These are phyloP conservation scores for Columba janthina DNA, from an alignment of 2,113 vertebrate species.

Conservation along the genomic window DNA sequence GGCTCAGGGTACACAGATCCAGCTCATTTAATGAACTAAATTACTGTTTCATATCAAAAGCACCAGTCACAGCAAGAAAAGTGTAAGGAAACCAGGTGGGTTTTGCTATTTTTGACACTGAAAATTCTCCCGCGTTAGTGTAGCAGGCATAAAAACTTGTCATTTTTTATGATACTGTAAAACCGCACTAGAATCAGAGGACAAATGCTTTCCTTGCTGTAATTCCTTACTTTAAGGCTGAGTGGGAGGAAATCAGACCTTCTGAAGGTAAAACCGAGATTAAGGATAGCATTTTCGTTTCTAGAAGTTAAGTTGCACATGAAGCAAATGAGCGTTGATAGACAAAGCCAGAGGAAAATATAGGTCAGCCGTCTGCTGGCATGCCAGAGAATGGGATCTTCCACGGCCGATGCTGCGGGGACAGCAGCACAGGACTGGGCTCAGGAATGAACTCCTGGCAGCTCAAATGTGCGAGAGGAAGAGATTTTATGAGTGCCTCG, in stretches of 20 bases:
- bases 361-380: neutral
- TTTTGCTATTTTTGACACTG: neutral
- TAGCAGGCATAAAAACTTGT: neutral
- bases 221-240: conserved; percentile 4
- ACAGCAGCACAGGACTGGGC: neutral
- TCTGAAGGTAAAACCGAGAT: neutral
- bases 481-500: neutral
- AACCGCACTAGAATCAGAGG: neutral
- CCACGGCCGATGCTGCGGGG: neutral
- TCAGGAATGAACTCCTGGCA: neutral
- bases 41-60: neutral
- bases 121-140: neutral
- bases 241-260: neutral
- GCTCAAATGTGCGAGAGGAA: neutral
- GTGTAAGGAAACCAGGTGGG: neutral
- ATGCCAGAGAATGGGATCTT: neutral
- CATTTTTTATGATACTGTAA: conserved; percentile 22
- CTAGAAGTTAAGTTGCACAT: neutral
- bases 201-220: neutral
- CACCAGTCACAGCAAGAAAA: neutral
- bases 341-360: neutral
- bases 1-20: neutral
- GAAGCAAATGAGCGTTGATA: neutral
- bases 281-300: neutral
- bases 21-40: neutral